These are phyloP conservation scores for Aspidiotus destructor DNA, from an alignment of 2,888 invertebrate genomes.

Conservation along the genomic window DNA sequence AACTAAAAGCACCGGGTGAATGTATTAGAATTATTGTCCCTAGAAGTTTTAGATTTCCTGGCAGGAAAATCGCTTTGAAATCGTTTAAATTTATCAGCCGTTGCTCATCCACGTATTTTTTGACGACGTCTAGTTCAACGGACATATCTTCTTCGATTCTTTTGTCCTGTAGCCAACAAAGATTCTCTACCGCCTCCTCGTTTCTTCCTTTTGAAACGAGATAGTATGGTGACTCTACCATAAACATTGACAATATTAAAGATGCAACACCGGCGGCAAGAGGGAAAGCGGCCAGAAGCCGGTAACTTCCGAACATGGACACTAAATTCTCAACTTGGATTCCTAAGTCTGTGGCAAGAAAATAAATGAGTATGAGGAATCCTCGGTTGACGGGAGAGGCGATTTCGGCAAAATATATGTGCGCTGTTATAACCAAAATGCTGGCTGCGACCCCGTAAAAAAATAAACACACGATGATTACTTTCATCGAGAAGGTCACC, in stretches of 20 bases:
- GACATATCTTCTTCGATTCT: background rate
- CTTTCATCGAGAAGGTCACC: background rate
- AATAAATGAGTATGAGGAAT: background rate
- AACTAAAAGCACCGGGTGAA: background rate
- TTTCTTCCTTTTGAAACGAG: background rate
- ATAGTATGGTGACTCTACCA: slow-evolving; percentile 4
- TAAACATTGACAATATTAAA: background rate
- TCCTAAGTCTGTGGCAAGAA: background rate
- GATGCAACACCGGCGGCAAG: background rate
- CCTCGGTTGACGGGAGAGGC: background rate
- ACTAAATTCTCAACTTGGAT: background rate
- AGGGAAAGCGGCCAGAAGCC: background rate
- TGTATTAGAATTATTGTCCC: background rate
- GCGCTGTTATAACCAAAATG: background rate
- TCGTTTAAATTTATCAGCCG: background rate
- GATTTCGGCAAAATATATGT: background rate
- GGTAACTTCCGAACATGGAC: background rate
- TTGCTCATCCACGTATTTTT: slow-evolving; percentile 5
- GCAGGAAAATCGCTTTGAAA: background rate
- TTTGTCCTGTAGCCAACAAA: background rate
- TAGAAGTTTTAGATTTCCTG: background rate
- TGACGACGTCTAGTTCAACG: background rate
- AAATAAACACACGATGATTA: background rate
- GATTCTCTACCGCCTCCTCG: background rate
- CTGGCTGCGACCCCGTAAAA: slow-evolving; percentile 1